phyloP scores from a whole-genome alignment of 2,888 invertebrate species.

The Pheosia tremula region DNA sequence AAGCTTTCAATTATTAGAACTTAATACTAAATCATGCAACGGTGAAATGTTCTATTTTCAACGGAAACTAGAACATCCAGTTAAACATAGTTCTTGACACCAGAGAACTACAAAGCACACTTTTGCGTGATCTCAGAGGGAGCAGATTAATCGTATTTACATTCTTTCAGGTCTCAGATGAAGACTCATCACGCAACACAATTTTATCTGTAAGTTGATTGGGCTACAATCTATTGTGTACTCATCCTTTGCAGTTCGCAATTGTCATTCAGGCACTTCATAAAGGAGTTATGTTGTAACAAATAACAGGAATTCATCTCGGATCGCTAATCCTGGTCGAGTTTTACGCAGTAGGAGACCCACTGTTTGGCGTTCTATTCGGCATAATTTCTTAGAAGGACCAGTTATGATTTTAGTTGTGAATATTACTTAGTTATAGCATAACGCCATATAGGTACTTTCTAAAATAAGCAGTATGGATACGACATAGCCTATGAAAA shows the following conservation, averaged over 20 bases:
- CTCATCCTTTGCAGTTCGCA: slow-evolving; percentile 49
- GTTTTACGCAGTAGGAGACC: slow-evolving; percentile 44
- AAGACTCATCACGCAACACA: slow-evolving; percentile 19
- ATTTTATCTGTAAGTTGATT: slow-evolving; percentile 53
- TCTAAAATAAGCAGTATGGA: slow-evolving; percentile 2
- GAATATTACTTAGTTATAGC: slow-evolving; percentile 15
- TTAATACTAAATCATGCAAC: too few relatives aligned
- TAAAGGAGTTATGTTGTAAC: slow-evolving; percentile 52
- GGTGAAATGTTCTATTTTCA: too few relatives aligned
- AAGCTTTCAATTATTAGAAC: too few relatives aligned
- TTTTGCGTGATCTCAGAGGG: too few relatives aligned
- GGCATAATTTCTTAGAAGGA: slow-evolving; percentile 49
- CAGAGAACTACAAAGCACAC: too few relatives aligned
- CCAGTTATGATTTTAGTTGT: slow-evolving; percentile 25
- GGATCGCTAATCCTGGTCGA: slow-evolving; percentile 48
- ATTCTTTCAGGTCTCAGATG: background rate
- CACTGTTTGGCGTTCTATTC: slow-evolving; percentile 35
- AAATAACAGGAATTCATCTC: slow-evolving; percentile 59
- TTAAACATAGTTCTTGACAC: too few relatives aligned
- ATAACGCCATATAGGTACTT: slow-evolving; percentile 3
- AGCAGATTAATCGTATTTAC: background rate
- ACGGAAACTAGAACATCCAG: too few relatives aligned
- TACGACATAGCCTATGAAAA: background rate
- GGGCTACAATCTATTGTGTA: slow-evolving; percentile 29
- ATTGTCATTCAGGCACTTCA: slow-evolving; percentile 54